phyloP scores from a whole-genome alignment of 1,140 invertebrate species.

The Neodiprion pinetum region DNA sequence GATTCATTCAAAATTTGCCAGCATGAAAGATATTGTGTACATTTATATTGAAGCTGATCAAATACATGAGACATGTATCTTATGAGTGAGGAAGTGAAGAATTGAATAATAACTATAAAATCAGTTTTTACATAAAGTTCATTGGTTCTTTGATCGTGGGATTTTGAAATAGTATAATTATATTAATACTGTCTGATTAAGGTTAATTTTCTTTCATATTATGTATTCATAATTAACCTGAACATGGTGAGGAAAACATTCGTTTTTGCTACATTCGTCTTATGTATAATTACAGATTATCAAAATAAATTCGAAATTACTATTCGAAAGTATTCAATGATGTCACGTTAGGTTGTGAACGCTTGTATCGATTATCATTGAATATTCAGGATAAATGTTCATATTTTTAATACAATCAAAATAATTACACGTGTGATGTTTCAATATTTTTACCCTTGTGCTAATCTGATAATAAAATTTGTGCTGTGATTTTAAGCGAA shows the following conservation, averaged over 20 bases:
- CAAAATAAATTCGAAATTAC: not conserved
- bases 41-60: not conserved
- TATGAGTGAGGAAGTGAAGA: not conserved
- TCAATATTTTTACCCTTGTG: not conserved
- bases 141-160: not conserved
- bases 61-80: not conserved
- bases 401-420: not conserved
- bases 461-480: constrained; percentile 4
- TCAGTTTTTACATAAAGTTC: not conserved
- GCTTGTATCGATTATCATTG: not conserved
- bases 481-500: not conserved
- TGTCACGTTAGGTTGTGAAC: not conserved
- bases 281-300: not conserved
- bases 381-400: not conserved
- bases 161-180: not conserved
- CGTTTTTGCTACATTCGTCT: not conserved
- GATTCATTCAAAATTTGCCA: no score
- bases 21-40: no score
- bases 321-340: constrained; percentile 1
- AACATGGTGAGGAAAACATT: constrained; percentile 2
- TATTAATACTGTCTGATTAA: not conserved
- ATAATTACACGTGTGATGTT: not conserved
- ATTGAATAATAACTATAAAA: not conserved
- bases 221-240: not conserved
- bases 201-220: not conserved